phyloP scores from a whole-genome alignment of 1,140 invertebrate genomes.

The Aphis gossypii region DNA sequence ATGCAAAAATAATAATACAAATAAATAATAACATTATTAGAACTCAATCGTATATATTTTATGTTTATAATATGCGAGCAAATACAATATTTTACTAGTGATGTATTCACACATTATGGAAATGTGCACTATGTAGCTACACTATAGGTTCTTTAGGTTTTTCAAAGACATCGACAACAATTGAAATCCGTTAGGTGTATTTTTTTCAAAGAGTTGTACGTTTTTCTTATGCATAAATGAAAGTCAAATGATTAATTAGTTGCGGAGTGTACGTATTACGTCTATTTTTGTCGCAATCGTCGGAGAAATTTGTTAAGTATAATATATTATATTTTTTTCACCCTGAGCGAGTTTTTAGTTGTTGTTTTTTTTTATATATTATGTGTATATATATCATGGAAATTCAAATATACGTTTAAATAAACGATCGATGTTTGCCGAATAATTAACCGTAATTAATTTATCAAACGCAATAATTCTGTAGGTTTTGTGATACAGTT shows the following conservation, averaged over 20 bases:
- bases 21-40: background rate
- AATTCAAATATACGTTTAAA: background rate
- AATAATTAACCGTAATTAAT: constrained; percentile 10
- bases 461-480: background rate
- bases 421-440: background rate
- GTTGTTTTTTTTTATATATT: background rate
- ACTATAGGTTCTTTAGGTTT: background rate
- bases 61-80: background rate
- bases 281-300: constrained; percentile 18
- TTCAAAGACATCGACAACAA: background rate
- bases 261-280: background rate
- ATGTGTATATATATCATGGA: background rate
- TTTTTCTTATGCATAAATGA: constrained; percentile 34
- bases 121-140: background rate
- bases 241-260: constrained; percentile 31
- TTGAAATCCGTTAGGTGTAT: background rate
- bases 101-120: background rate
- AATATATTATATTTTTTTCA: background rate
- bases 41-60: background rate
- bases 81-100: background rate
- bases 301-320: constrained; percentile 14
- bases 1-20: background rate
- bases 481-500: background rate
- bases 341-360: background rate
- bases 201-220: background rate